Conservation (phyloP, 2,113 vertebrate genomes). For the Aleadryas rufinucha region DNA sequence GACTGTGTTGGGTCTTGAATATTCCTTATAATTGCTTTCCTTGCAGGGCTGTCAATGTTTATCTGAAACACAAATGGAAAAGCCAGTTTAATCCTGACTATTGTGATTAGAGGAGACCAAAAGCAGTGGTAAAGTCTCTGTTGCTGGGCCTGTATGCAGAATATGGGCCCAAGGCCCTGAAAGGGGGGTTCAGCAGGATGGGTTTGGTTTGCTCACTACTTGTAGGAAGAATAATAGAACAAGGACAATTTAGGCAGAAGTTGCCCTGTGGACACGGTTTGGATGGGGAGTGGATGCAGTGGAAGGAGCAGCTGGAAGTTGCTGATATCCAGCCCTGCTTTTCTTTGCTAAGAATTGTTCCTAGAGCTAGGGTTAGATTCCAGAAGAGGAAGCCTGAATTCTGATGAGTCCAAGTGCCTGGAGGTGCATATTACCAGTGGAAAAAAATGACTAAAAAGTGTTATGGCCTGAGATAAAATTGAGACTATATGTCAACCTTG, state of each 20-base stretch:
- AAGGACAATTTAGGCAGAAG: background rate
- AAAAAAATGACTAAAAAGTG: background rate
- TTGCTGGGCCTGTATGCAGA: background rate
- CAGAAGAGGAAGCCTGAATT: background rate
- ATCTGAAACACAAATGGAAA: constrained; percentile 71
- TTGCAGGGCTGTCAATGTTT: constrained; percentile 83
- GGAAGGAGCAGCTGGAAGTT: background rate
- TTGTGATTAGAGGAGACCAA: background rate
- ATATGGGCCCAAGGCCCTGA: background rate
- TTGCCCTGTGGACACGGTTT: background rate
- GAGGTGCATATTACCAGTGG: background rate
- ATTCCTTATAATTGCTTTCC: constrained; percentile 75
- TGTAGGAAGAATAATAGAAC: background rate
- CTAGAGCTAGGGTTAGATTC: background rate
- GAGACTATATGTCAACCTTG: background rate
- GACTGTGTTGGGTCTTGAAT: constrained; percentile 75
- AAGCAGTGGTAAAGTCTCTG: background rate
- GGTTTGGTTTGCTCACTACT: background rate
- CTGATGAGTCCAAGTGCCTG: background rate
- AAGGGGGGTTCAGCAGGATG: rapidly evolving
- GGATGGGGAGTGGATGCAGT: background rate
- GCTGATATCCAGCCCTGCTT: background rate
- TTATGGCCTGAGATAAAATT: background rate
- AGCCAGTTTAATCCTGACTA: background rate
- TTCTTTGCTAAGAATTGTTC: background rate